Evolutionary conservation across 2,113 vertebrate genomes (phyloP).

Genomic region (Penelope pileata): DNA sequence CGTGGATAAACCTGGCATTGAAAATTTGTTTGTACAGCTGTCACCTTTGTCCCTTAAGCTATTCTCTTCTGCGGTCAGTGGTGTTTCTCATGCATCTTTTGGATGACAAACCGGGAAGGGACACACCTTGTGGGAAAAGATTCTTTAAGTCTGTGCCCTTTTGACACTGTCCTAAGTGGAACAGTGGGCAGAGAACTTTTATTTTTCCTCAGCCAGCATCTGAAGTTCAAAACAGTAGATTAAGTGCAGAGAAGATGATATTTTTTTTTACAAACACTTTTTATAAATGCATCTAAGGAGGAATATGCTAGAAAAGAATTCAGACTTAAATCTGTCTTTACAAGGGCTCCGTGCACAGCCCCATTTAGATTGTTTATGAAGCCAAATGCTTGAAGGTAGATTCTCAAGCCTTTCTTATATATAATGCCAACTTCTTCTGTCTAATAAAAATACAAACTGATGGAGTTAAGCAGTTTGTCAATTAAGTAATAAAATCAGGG

Average conservation of each 20-base stretch:
- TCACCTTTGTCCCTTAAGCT: slow-evolving; percentile 56
- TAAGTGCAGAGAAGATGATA: background rate
- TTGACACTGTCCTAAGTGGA: background rate
- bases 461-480: background rate
- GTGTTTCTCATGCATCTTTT: slow-evolving; percentile 32
- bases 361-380: background rate
- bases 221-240: background rate
- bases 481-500: background rate
- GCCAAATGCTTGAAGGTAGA: background rate
- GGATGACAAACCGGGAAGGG: slow-evolving; percentile 19
- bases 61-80: slow-evolving; percentile 51
- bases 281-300: background rate
- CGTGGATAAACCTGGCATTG: slow-evolving; percentile 44
- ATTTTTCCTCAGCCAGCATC: background rate
- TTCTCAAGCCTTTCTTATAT: background rate
- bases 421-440: background rate
- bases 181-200: background rate
- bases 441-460: background rate
- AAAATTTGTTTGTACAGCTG: slow-evolving; percentile 56
- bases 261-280: background rate
- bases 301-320: background rate
- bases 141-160: slow-evolving; percentile 52
- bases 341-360: background rate
- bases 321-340: background rate
- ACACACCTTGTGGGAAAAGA: slow-evolving; percentile 65